phyloP scores from a whole-genome alignment of 2,113 vertebrate genomes.

The Scartelaos histophorus region DNA sequence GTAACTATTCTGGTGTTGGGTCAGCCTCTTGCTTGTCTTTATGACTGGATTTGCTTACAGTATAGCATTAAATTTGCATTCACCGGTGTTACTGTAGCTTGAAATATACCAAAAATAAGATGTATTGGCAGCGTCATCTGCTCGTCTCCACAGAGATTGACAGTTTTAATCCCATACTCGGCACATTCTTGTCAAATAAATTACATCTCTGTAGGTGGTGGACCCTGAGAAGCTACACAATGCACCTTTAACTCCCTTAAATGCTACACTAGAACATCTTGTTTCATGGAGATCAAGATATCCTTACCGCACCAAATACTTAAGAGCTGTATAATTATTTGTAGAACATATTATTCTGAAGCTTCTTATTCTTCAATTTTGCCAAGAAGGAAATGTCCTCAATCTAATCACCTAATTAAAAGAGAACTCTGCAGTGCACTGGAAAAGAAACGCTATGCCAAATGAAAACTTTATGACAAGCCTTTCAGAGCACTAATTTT shows the following conservation, averaged over 20 bases:
- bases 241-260: neutral
- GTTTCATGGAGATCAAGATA: constrained; percentile 17
- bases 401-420: constrained; percentile 23
- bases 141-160: no score
- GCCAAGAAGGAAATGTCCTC: constrained; percentile 10
- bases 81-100: no score
- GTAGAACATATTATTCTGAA: constrained; percentile 13
- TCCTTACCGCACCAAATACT: constrained; percentile 27
- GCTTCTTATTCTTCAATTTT: constrained; percentile 2
- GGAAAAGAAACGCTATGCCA: constrained; percentile 9
- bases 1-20: no score
- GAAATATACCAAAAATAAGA: no score
- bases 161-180: no score
- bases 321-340: constrained; percentile 8
- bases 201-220: no score
- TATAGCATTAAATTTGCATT: no score
- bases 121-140: no score
- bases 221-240: no score
- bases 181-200: no score
- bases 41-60: no score
- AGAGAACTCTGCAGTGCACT: neutral
- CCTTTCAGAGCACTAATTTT: constrained; percentile 19
- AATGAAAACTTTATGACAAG: constrained; percentile 25
- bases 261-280: neutral
- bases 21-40: no score